Base-by-base conservation (phyloP, 2,113 vertebrate genomes). In the Prochilodus magdalenae region DNA sequence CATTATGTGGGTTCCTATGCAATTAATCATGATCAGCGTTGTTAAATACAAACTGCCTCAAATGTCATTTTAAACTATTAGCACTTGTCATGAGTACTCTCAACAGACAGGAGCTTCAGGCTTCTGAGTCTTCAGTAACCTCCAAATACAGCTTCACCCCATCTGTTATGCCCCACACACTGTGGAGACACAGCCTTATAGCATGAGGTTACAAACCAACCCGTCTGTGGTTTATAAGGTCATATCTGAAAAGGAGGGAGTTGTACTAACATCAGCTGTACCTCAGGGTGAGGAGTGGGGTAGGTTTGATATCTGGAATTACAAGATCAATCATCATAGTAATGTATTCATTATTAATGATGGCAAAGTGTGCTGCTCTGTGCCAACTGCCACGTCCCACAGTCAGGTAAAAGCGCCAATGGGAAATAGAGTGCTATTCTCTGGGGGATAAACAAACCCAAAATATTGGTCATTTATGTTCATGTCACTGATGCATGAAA, bases 41-140 rank as follows among this genome's bases (percentile, higher is more conserved):
- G 16, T 27, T n/a, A 51, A 5, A 33, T 36, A n/a, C 27, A 51
- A 67, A 67, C 16, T 55, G 20, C 29, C 0, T 69, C 20, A 1
- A 49, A 27, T 33, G 47, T 26, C 49, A 78, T 69, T 78, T 55
- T 53, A 4, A 15, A n/a, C 14, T 57, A 0, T 55, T 55, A 40
- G 26, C 30, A 24, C 65, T 24, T 33, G 27, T 70, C 65, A 27
- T 57, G 16, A 11, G 44, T 11, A 36, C 11, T 40, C 2, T 69
- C 30, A 36, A 22, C 69, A 36, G 13, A 15, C 24, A 57, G 4
- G 29, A 77, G 49, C 29, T 20, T 69, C 3, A 55, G 18, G 51
- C 65, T 70, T 70, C 30, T 79, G 70, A 29, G 49, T 27, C n/a
- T 59, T 81, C 49, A 14, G 11, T 75, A 62, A 75, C 72, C 49